Conservation (phyloP, 2,888 invertebrate genomes). For the Dicranocentrus wangi region DNA sequence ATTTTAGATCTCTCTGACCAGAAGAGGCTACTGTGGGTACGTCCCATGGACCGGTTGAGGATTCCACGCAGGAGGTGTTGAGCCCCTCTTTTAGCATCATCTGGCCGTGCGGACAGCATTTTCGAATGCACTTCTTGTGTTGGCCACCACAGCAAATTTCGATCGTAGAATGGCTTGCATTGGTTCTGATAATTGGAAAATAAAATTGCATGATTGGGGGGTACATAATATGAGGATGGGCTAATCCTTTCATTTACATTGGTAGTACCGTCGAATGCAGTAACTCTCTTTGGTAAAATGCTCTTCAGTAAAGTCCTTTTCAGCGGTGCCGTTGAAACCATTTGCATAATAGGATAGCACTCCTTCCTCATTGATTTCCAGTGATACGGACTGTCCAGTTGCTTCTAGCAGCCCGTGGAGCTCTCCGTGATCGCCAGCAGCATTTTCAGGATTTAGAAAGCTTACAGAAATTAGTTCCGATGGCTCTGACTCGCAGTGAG, state of each 20-base stretch:
- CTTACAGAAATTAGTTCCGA: slow-evolving; percentile 28
- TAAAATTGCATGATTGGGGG: too few relatives aligned
- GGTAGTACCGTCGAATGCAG: slow-evolving; percentile 54
- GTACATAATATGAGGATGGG: too few relatives aligned
- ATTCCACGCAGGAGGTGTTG: slow-evolving; percentile 23
- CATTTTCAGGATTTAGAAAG: slow-evolving; percentile 20
- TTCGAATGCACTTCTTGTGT: slow-evolving; percentile 53
- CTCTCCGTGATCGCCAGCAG: slow-evolving; percentile 15
- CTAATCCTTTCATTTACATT: too few relatives aligned
- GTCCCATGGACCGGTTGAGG: not conserved
- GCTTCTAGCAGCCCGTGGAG: slow-evolving; percentile 11
- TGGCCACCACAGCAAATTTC: slow-evolving; percentile 50
- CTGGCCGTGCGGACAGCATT: slow-evolving; percentile 60
- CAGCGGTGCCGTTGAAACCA: too few relatives aligned
- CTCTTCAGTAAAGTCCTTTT: not conserved
- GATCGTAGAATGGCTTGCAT: slow-evolving; percentile 18
- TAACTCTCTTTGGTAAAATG: slow-evolving; percentile 42
- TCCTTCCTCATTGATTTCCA: slow-evolving; percentile 7
- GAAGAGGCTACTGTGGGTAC: not conserved
- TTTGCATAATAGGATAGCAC: not conserved
- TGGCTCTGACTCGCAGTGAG: not conserved
- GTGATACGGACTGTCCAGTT: not conserved
- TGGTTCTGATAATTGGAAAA: slow-evolving; percentile 20
- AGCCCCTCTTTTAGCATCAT: slow-evolving; percentile 34
- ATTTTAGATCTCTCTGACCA: not conserved